Evolutionary conservation across 2,797 vertebrate genomes (phyloP), one percentile per base, ranked within the genome.

Genomic region (Sebastes glaucus): DNA sequence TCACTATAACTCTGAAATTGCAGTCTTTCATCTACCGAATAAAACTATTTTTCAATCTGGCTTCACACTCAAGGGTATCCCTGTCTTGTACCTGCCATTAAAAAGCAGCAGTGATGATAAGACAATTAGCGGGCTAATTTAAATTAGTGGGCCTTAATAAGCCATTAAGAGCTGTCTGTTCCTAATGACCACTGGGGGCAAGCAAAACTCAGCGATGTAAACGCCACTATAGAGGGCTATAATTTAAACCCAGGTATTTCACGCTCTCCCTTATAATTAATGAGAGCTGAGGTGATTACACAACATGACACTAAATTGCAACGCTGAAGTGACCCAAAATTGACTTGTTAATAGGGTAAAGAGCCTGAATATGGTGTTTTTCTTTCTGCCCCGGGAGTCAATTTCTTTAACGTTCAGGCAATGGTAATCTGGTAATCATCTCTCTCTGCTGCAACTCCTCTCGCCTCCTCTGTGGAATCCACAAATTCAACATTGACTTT

Each of bases 71-170:
- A 55, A 61, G 71, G 71, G 68, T 76, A 56, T 71, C 77, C 53
- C 69, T 55, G 56, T 69, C 81, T 77, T 81, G 28, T 71, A 87
- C 77, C 74, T 86, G 80, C 77, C 72, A 86, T 80, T 87, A 80
- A 91, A 87, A 86, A 86, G 33, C 74, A 49, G 74, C 77, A 66
- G 55, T 84, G 83, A 88, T 74, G 77, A 88, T 82, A 71, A 80
- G 66, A 88, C 79, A 91, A 88, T 92, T 89, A 88, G 63, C n/a
- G 16, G n/a, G 42, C 80, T 90, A 62, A 93, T 92, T 91, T 91
- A 78, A 87, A 81, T 89, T 84, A 89, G 76, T 3, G 35, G 35
- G 28, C 61, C 73, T 65, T 87, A 80, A 88, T 85, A 80, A 77
- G 63, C 78, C 80, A 82, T 88, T 87, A 87, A 42, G 52, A 77